Percentiles rank a stretch among this genome's conserved stretches.
Conservation (phyloP, 2,113 vertebrate species). For the Cichladusa arquata region DNA sequence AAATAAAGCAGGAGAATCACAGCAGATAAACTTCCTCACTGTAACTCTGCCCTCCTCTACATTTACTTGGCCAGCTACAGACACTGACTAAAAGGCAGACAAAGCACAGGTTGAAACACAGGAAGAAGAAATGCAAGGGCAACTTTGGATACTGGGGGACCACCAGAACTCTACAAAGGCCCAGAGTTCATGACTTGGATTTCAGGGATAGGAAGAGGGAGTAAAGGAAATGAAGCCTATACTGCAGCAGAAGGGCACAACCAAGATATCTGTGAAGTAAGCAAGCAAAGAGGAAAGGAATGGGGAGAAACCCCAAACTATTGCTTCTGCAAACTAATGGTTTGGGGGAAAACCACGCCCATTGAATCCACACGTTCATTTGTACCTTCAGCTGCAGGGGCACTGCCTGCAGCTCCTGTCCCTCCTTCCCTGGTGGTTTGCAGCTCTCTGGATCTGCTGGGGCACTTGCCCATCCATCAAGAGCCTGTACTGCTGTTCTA, state of each 20-base stretch:
- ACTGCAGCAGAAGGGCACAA: background rate
- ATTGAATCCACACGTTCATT: background rate
- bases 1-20: background rate
- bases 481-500: background rate
- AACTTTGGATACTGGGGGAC: background rate
- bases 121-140: background rate
- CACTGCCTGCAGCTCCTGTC: background rate
- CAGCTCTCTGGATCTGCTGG: background rate
- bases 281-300: background rate
- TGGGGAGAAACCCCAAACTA: background rate
- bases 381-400: background rate
- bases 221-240: background rate
- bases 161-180: background rate
- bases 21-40: slow-evolving; percentile 13
- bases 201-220: background rate
- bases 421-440: background rate
- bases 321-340: background rate
- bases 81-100: background rate
- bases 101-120: background rate
- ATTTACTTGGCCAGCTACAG: background rate
- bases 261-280: background rate
- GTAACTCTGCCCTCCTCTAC: background rate
- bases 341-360: fast-evolving
- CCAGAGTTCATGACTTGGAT: background rate
- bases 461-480: slow-evolving; percentile 19